A percentile compares a stretch with the other conserved stretches of the same genome.
These are phyloP conservation scores for Scarus forsteni DNA, from an alignment of 2,797 vertebrate genomes.

Conservation along the genomic window DNA sequence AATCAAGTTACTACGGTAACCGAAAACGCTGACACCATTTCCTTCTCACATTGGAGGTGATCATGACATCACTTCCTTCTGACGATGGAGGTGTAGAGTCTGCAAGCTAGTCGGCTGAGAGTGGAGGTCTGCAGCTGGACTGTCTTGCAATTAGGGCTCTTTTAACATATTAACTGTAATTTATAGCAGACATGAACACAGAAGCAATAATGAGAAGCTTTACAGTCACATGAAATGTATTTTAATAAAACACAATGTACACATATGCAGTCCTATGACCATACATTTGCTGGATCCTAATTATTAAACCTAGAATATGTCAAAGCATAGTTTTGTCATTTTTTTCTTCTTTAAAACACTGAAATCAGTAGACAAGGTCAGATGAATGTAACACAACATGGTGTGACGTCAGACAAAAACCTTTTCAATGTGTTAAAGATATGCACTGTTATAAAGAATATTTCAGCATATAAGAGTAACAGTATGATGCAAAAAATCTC, in stretches of 20 bases:
- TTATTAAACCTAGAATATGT: conserved; percentile 84
- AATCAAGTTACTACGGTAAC: too few relatives aligned
- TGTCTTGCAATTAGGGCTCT: too few relatives aligned
- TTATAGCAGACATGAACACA: conserved; percentile 35
- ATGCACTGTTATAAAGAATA: conserved; percentile 85
- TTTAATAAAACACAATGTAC: conserved; percentile 90
- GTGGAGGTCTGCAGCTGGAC: too few relatives aligned
- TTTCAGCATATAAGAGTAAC: conserved; percentile 85
- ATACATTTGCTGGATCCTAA: conserved; percentile 86
- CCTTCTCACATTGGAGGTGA: too few relatives aligned
- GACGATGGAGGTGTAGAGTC: too few relatives aligned
- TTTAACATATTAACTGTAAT: too few relatives aligned
- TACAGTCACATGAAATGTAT: conserved; percentile 85
- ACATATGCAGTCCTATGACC: conserved; percentile 88
- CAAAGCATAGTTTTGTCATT: conserved; percentile 74
- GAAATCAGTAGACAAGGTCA: conserved; percentile 84
- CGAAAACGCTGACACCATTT: too few relatives aligned
- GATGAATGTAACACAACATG: conserved; percentile 80
- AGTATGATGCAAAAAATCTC: conserved; percentile 82
- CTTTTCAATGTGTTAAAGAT: conserved; percentile 81
- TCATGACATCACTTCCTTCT: too few relatives aligned
- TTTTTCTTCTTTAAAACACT: conserved; percentile 75
- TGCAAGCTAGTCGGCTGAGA: too few relatives aligned
- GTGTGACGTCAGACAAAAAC: conserved; percentile 79
- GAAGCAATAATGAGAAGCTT: conserved; percentile 68